These are phyloP conservation scores for Lasioglossum leucozonium DNA, from an alignment of 2,888 invertebrate species.

Conservation along the genomic window DNA sequence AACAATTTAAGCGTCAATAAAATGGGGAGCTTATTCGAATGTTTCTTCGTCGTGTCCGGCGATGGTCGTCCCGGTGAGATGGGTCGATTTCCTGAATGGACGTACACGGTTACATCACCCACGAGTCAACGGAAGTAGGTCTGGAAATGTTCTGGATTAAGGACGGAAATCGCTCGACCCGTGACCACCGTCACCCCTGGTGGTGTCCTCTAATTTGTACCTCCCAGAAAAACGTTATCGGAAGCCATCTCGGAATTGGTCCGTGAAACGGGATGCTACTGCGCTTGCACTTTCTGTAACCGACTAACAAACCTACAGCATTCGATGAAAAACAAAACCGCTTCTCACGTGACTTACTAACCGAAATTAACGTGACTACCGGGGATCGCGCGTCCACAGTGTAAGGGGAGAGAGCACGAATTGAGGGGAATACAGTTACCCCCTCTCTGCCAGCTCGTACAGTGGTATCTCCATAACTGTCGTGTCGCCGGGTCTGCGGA, in stretches of 20 bases:
- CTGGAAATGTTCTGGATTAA: constrained; percentile 66
- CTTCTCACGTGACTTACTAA: not conserved
- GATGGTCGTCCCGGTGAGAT: constrained; percentile 65
- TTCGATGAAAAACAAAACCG: not conserved
- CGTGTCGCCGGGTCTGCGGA: too few species aligned
- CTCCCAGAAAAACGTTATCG: constrained; percentile 15
- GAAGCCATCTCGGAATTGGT: constrained; percentile 49
- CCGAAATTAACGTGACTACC: not conserved
- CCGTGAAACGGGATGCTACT: constrained; percentile 45
- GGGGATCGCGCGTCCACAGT: not conserved
- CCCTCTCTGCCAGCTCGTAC: too few species aligned
- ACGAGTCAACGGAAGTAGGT: constrained; percentile 69
- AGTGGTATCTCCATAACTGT: too few species aligned
- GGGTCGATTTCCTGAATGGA: constrained; percentile 76
- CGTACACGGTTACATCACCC: constrained; percentile 63
- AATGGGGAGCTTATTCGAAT: constrained; percentile 35
- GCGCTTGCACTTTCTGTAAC: not conserved
- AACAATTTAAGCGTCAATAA: constrained; percentile 37
- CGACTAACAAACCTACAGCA: not conserved
- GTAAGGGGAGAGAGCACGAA: too few species aligned
- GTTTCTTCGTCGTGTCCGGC: constrained; percentile 46
- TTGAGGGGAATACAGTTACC: too few species aligned
- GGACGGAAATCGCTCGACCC: constrained; percentile 71
- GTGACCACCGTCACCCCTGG: constrained; percentile 49
- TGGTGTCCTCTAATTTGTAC: constrained; percentile 66